Evolutionary conservation across 2,888 invertebrate genomes (phyloP).

Genomic region (Lasius fuliginosus): DNA sequence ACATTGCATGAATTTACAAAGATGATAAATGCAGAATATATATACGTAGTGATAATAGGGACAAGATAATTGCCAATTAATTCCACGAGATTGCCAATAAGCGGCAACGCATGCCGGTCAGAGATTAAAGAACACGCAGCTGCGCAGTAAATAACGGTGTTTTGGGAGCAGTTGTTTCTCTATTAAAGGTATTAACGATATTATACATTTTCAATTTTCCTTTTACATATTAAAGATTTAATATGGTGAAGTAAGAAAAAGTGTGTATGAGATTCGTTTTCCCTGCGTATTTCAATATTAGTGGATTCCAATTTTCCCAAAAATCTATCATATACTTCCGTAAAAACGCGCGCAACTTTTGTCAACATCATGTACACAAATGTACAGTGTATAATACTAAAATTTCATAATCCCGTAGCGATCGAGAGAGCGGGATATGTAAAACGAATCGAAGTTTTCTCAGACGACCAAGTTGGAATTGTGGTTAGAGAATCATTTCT

Average conservation of each 20-base stretch:
- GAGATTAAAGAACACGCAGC: constrained; percentile 14
- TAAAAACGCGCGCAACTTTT: neutral
- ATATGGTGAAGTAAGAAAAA: neutral
- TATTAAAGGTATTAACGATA: neutral
- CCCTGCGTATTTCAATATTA: neutral
- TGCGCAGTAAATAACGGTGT: constrained; percentile 15
- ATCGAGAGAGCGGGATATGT: constrained; percentile 64
- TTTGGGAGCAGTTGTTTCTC: neutral
- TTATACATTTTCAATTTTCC: neutral
- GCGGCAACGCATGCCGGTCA: neutral
- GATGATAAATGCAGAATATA: neutral
- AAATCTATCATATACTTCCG: neutral
- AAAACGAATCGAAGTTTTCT: constrained; percentile 69
- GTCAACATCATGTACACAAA: neutral
- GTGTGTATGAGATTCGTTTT: neutral
- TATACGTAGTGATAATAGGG: neutral
- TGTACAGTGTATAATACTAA: constrained; percentile 39
- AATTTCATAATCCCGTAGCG: constrained; percentile 68
- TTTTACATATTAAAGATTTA: neutral
- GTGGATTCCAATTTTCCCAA: neutral
- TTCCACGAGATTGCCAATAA: constrained; percentile 38
- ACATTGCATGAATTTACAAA: constrained; percentile 24
- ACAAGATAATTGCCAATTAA: constrained; percentile 46
- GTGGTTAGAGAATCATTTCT: constrained; percentile 61
- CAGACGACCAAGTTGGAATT: constrained; percentile 51